These are phyloP conservation scores for Lepidocyrtinus sp. DNA, from an alignment of 2,888 invertebrate genomes.

Conservation along the genomic window DNA sequence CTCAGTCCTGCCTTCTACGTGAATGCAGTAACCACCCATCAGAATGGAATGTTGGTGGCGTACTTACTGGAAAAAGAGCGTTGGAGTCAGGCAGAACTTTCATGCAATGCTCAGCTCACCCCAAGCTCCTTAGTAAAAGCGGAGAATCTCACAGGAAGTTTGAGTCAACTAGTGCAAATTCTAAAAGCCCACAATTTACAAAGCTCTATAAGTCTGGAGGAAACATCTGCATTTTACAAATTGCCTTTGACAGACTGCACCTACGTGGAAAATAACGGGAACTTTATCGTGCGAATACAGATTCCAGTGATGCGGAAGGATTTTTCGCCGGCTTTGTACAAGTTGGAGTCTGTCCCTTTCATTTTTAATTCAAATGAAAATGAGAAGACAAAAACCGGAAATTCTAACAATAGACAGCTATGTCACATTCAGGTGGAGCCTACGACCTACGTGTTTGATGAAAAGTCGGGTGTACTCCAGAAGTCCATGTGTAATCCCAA, in stretches of 20 bases:
- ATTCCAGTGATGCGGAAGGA: slow-evolving; percentile 51
- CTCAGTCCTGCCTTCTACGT: slow-evolving; percentile 66
- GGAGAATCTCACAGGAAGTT: slow-evolving; percentile 55
- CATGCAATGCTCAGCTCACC: slow-evolving; percentile 56
- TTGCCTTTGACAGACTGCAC: slow-evolving; percentile 64
- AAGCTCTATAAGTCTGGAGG: slow-evolving; percentile 42
- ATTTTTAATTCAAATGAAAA: slow-evolving; percentile 54
- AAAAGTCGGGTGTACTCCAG: slow-evolving; percentile 39
- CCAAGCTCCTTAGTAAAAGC: slow-evolving; percentile 55
- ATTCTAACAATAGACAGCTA: slow-evolving; percentile 32
- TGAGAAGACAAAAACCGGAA: slow-evolving; percentile 31
- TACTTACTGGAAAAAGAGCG: slow-evolving; percentile 65
- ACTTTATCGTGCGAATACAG: slow-evolving; percentile 58
- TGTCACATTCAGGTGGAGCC: slow-evolving; percentile 53
- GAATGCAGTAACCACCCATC: slow-evolving; percentile 65
- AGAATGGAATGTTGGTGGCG: slow-evolving; percentile 63
- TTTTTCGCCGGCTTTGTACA: slow-evolving; percentile 45
- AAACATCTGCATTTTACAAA: slow-evolving; percentile 58
- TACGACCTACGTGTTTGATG: slow-evolving; percentile 55
- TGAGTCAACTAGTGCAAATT: slow-evolving; percentile 40
- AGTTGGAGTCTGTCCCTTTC: slow-evolving; percentile 61
- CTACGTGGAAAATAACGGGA: slow-evolving; percentile 54
- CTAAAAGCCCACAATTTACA: slow-evolving; percentile 23
- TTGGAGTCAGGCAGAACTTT: slow-evolving; percentile 61
- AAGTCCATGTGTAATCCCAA: slow-evolving; percentile 49